These are phyloP conservation scores for Spatulosminthurus flaviceps DNA, from an alignment of 2,888 invertebrate species.

Conservation along the genomic window DNA sequence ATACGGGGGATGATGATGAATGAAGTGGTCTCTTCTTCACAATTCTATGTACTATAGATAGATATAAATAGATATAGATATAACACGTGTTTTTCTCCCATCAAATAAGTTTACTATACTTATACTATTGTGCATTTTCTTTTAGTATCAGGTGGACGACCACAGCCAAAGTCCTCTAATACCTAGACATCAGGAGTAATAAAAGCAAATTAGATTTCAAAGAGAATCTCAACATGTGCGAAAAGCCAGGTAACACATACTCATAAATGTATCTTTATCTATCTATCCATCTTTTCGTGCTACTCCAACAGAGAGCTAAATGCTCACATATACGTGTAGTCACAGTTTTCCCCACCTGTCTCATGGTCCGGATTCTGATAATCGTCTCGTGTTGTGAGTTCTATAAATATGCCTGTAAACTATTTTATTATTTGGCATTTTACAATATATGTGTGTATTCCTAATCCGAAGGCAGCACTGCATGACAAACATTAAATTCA, in stretches of 20 bases:
- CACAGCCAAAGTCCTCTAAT: background rate
- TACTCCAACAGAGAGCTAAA: background rate
- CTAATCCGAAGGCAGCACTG: background rate
- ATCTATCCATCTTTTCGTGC: too few species aligned
- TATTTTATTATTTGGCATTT: background rate
- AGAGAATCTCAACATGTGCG: background rate
- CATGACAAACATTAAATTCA: slow-evolving; percentile 18
- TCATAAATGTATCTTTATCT: too few species aligned
- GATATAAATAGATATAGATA: too few species aligned
- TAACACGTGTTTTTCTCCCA: background rate
- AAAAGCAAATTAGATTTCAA: background rate
- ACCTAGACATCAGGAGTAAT: background rate
- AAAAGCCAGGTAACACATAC: background rate
- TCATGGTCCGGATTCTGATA: slow-evolving; percentile 24
- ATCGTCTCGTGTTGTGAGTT: slow-evolving; percentile 19
- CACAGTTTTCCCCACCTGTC: background rate
- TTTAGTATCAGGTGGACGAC: background rate
- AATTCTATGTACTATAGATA: too few species aligned
- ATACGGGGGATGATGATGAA: slow-evolving; percentile 24
- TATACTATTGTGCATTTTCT: background rate
- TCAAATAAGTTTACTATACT: background rate
- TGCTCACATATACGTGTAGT: background rate
- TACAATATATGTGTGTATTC: background rate
- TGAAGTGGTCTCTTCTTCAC: too few species aligned
- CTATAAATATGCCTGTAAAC: slow-evolving; percentile 9